These are phyloP conservation scores for Apodemia hepburni DNA, from an alignment of 2,888 invertebrate genomes.

Conservation along the genomic window DNA sequence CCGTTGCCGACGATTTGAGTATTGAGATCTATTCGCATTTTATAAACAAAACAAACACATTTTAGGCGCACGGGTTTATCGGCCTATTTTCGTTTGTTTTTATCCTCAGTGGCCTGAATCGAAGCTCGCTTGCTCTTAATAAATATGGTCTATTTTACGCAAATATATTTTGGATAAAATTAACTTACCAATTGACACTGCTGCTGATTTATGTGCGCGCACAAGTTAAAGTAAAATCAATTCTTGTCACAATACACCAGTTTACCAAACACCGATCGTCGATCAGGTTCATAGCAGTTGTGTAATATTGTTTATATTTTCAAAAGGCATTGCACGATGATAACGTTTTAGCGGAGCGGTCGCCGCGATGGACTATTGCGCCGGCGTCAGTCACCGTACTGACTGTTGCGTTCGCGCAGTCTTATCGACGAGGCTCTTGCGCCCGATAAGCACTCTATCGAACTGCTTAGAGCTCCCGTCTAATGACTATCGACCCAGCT, in stretches of 20 bases:
- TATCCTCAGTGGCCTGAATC: background rate
- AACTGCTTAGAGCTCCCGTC: conserved; percentile 19
- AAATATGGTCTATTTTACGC: background rate
- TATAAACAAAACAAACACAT: background rate
- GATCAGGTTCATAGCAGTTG: conserved; percentile 54
- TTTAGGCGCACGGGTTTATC: background rate
- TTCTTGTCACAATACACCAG: conserved; percentile 52
- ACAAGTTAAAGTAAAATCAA: conserved; percentile 50
- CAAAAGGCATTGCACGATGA: conserved; percentile 39
- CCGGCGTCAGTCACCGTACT: conserved; percentile 59
- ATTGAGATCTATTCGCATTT: background rate
- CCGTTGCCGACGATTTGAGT: background rate
- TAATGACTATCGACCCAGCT: background rate
- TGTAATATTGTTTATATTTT: conserved; percentile 53
- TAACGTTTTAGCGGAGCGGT: conserved; percentile 27
- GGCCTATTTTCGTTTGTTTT: conserved; percentile 14
- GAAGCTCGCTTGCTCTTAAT: background rate
- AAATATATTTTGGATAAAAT: background rate
- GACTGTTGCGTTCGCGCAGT: conserved; percentile 50
- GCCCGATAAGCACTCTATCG: conserved; percentile 58
- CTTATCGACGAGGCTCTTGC: conserved; percentile 64
- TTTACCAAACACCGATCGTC: conserved; percentile 58
- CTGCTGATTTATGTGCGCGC: conserved; percentile 6
- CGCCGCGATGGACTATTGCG: conserved; percentile 41
- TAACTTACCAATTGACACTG: conserved; percentile 12